phyloP scores from a whole-genome alignment of 2,113 vertebrate genomes.

The Tyrannus savana region DNA sequence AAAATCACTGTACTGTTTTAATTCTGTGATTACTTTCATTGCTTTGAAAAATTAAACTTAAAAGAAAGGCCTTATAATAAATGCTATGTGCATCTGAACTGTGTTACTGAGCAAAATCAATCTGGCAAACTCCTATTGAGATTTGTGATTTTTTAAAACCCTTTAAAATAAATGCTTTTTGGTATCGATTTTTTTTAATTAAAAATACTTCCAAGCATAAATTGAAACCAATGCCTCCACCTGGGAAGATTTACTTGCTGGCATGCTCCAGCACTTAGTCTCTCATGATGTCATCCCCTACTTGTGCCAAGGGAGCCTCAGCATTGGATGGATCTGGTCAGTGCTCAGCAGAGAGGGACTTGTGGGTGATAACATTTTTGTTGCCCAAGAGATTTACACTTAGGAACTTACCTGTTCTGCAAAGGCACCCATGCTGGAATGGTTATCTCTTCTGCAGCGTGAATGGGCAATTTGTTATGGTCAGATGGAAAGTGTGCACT shows the following conservation, averaged over 20 bases:
- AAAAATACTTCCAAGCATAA: slow-evolving; percentile 71
- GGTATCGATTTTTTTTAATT: slow-evolving; percentile 74
- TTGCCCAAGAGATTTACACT: background rate
- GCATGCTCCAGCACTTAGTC: background rate
- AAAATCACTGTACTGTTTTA: slow-evolving; percentile 52
- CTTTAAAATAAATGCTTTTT: slow-evolving; percentile 73
- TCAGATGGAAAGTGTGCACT: slow-evolving; percentile 59
- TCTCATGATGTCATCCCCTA: background rate
- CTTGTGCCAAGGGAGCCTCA: background rate
- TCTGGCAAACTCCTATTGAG: slow-evolving; percentile 65
- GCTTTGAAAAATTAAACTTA: slow-evolving; percentile 66
- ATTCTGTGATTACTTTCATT: slow-evolving; percentile 58
- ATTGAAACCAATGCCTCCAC: slow-evolving; percentile 52
- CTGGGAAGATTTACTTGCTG: slow-evolving; percentile 53
- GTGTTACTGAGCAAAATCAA: slow-evolving; percentile 60
- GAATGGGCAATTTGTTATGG: slow-evolving; percentile 51
- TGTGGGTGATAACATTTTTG: background rate
- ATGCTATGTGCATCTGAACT: slow-evolving; percentile 58
- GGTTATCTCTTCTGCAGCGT: slow-evolving; percentile 66
- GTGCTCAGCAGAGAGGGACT: background rate
- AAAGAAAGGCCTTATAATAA: slow-evolving; percentile 73
- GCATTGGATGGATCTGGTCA: background rate
- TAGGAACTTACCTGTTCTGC: slow-evolving; percentile 56
- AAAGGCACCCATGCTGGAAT: slow-evolving; percentile 32
- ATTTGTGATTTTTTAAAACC: slow-evolving; percentile 67